A percentile compares a stretch with the other conserved stretches of the same genome.
Conservation (phyloP, 2,888 invertebrate genomes). For the Lingula anatina region DNA sequence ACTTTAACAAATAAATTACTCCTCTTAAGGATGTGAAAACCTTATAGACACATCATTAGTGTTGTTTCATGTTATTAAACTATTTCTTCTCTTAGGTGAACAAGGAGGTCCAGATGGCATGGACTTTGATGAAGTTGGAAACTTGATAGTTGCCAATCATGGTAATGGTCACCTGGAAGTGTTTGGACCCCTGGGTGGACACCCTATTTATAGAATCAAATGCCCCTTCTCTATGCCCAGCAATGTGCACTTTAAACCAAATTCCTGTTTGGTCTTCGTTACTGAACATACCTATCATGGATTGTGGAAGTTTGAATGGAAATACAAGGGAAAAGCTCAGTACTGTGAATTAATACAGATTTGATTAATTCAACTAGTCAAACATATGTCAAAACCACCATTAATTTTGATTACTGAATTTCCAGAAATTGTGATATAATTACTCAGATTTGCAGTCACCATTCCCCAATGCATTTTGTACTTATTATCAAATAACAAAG, state of each 20-base stretch:
- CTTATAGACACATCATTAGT: too few relatives aligned
- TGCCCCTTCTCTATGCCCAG: slow-evolving; percentile 36
- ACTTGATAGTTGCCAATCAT: slow-evolving; percentile 42
- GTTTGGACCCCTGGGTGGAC: slow-evolving; percentile 30
- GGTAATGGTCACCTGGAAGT: slow-evolving; percentile 39
- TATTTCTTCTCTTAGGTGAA: slow-evolving; percentile 21
- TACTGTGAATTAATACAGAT: too few relatives aligned
- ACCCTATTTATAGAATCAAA: slow-evolving; percentile 28
- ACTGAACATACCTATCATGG: slow-evolving; percentile 41
- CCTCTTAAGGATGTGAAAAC: neutral
- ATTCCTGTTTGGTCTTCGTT: slow-evolving; percentile 30
- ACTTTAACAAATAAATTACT: neutral
- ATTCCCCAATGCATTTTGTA: too few relatives aligned
- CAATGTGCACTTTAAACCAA: slow-evolving; percentile 39
- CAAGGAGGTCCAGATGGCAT: slow-evolving; percentile 45
- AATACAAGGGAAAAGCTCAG: slow-evolving; percentile 30
- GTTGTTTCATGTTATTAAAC: too few relatives aligned
- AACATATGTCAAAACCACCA: too few relatives aligned
- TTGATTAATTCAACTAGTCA: too few relatives aligned
- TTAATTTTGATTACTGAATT: too few relatives aligned
- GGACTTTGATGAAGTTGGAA: slow-evolving; percentile 43
- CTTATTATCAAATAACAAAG: too few relatives aligned
- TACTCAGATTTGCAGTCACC: too few relatives aligned
- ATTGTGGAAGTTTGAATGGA: slow-evolving; percentile 43
- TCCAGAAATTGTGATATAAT: too few relatives aligned